Conservation (phyloP, 2,113 vertebrate genomes). For the Nettapus auritus region DNA sequence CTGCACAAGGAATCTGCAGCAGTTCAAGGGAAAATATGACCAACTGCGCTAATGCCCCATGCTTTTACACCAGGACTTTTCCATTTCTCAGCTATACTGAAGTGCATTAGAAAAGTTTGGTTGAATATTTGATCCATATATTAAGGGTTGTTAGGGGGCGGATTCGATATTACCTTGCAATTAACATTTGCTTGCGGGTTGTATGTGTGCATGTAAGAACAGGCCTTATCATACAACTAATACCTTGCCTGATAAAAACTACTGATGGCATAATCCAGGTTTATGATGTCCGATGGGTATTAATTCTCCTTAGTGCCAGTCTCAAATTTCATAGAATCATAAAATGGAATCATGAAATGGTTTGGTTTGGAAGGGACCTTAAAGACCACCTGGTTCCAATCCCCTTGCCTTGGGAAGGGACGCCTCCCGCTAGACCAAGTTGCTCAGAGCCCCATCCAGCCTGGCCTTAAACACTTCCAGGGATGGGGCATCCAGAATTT, state of each 20-base stretch:
- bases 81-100: not conserved
- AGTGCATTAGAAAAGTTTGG: too few relatives aligned
- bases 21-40: not conserved
- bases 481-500: not conserved
- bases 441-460: too few relatives aligned
- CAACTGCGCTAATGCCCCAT: not conserved
- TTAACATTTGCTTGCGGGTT: not conserved
- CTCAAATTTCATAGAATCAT: not conserved
- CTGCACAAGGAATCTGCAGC: not conserved
- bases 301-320: not conserved
- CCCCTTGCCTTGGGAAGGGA: too few relatives aligned
- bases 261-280: not conserved
- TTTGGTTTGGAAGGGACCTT: too few relatives aligned
- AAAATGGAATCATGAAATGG: too few relatives aligned
- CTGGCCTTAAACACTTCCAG: too few relatives aligned
- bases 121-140: not conserved
- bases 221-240: not conserved
- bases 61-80: not conserved
- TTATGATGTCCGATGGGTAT: not conserved
- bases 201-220: not conserved
- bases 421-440: too few relatives aligned
- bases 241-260: not conserved
- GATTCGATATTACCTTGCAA: not conserved
- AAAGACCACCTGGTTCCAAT: too few relatives aligned
- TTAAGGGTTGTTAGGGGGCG: not conserved